Evolutionary conservation across 2,888 invertebrate species (phyloP), one percentile per base, ranked within the genome.

Genomic region (Malthinus seriepunctatus): DNA sequence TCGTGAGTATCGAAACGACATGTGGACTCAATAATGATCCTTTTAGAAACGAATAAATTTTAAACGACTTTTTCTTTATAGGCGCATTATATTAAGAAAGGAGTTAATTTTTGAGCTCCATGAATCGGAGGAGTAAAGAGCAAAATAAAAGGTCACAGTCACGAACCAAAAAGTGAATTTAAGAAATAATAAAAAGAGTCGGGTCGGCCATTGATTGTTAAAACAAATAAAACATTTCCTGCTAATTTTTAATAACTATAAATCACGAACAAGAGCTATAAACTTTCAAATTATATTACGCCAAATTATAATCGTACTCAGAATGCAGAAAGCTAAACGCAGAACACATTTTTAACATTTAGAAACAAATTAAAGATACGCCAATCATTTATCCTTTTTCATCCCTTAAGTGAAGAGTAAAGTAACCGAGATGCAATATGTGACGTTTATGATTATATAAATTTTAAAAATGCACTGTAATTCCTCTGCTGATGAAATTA

Each of bases 231-330:
- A 62, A 62, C 44, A 62, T 63, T 56, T 60, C 59, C 54, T 63
- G 69, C 68, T 71, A 72, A 74, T 75, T 72, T 73, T 72, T 73
- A 76, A 74, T 73, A 73, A 74, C 68, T 71, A 71, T 76, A 76
- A 75, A 75, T 76, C 75, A 73, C 65, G 60, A 63, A 63, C 64
- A 66, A 67, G 67, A 70, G 70, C 73, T 67, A 71, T 76, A 74
- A 76, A 76, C 72, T 67, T 70, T 71, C 67, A 71, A 72, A 75
- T 72, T 72, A 71, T 72, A 74, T 73, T 73, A 74, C 70, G 69
- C 71, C 69, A 70, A 72, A 73, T 72, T 71, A 73, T 73, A 74
- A 72, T 69, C 68, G 69, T 68, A 67, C 68, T 63, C 64, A 64
- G 69, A 70, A 71, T 67, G 66, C 64, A 55, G 67, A 65, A 49